Conservation (phyloP, 2,113 vertebrate genomes). For the Bos javanicus region DNA sequence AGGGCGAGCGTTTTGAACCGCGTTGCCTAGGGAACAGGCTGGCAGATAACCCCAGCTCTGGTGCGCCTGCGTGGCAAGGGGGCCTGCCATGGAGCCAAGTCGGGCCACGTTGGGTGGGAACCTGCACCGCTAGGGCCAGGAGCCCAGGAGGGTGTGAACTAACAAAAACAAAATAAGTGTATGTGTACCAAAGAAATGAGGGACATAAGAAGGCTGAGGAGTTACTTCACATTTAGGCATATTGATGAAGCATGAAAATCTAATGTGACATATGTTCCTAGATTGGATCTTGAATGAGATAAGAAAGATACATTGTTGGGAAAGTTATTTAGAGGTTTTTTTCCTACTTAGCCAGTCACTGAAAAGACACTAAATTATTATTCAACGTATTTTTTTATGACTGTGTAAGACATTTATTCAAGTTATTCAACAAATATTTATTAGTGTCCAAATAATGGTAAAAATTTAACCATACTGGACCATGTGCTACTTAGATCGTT, state of each 20-base stretch:
- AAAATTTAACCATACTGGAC: background rate
- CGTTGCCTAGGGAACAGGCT: conserved; percentile 31
- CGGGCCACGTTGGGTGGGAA: fast-evolving
- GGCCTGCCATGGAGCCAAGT: fast-evolving
- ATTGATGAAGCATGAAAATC: background rate
- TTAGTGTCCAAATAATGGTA: background rate
- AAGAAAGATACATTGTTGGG: background rate
- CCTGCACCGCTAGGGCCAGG: fast-evolving
- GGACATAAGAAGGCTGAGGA: background rate
- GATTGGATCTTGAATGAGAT: background rate
- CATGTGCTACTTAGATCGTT: background rate
- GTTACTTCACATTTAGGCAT: background rate
- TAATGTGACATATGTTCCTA: background rate
- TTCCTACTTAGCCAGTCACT: background rate
- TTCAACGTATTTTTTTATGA: background rate
- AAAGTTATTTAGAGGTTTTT: background rate
- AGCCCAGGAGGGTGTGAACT: background rate
- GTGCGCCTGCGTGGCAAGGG: background rate
- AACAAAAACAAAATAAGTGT: background rate
- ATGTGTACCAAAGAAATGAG: background rate
- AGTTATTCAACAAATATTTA: background rate
- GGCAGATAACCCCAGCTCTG: fast-evolving
- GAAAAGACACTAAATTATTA: background rate
- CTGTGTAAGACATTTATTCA: background rate
- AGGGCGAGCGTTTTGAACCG: background rate